Evolutionary conservation across 2,888 invertebrate species (phyloP).

Genomic region (Tenthredo notha): DNA sequence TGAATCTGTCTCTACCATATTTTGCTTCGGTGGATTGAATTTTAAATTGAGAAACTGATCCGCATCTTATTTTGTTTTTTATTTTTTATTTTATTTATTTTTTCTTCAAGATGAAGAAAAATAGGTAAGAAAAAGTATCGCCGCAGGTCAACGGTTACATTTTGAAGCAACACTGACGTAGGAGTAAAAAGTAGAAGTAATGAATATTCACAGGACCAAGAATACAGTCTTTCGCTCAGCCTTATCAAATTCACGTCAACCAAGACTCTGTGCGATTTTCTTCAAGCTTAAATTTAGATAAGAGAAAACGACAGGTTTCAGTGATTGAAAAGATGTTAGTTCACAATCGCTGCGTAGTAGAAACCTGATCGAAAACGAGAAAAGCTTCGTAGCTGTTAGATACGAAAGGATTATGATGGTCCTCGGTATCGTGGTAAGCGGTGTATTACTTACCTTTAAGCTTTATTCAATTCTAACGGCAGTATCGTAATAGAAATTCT

Average conservation of each 20-base stretch:
- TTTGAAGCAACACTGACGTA: no score
- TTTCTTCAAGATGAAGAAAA: not conserved
- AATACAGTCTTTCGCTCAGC: not conserved
- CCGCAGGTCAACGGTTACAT: not conserved
- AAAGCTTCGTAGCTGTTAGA: constrained; percentile 21
- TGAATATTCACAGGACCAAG: not conserved
- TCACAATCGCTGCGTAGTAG: not conserved
- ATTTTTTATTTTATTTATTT: not conserved
- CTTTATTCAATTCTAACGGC: constrained; percentile 32
- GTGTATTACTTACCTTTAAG: constrained; percentile 34
- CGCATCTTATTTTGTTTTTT: not conserved
- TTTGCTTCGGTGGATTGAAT: not conserved
- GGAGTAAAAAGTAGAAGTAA: not conserved
- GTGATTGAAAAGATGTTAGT: not conserved
- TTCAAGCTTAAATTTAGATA: not conserved
- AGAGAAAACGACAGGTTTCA: not conserved
- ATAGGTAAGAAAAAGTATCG: not conserved
- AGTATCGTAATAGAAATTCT: constrained; percentile 33
- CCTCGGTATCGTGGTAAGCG: not conserved
- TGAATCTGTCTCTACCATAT: not conserved
- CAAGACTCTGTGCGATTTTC: not conserved
- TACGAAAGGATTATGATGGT: constrained; percentile 23
- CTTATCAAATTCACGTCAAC: not conserved
- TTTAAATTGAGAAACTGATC: not conserved
- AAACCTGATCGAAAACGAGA: constrained; percentile 7